Percentiles rank a stretch among this genome's conserved stretches.
Conservation (phyloP, 2,113 vertebrate species). For the Protobothrops mucrosquamatus region DNA sequence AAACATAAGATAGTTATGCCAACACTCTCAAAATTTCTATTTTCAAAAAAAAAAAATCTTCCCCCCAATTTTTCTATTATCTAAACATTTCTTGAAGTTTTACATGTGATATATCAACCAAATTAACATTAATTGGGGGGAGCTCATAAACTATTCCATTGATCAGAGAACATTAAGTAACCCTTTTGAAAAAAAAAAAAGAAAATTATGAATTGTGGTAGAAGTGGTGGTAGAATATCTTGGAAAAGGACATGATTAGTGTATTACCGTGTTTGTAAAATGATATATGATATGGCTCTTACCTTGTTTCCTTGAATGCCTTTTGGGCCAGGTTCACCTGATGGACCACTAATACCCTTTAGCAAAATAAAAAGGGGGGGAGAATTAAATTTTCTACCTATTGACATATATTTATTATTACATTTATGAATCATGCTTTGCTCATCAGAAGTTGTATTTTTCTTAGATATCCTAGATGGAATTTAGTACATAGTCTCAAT, state of each 20-base stretch:
- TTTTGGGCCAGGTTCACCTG: constrained; percentile 76
- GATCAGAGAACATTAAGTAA: neutral
- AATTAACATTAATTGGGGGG: neutral
- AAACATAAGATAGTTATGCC: neutral
- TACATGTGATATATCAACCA: neutral
- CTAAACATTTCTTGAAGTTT: neutral
- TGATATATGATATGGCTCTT: constrained; percentile 36
- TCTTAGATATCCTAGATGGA: neutral
- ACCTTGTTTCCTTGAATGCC: constrained; percentile 84
- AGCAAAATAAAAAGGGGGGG: constrained; percentile 36
- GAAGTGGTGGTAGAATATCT: neutral
- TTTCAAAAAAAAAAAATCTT: neutral
- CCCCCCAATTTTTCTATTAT: neutral
- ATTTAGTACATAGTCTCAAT: neutral
- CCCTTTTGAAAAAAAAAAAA: neutral
- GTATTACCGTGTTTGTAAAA: neutral
- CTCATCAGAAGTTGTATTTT: neutral
- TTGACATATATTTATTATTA: neutral
- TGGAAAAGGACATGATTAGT: neutral
- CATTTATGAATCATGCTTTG: neutral
- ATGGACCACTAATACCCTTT: constrained; percentile 76
- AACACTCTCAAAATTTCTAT: neutral
- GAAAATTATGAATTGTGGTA: neutral
- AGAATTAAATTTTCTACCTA: constrained; percentile 37
- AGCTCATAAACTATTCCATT: neutral